Conservation (phyloP, 1,140 invertebrate species). For the Brachionus paranguensis region DNA sequence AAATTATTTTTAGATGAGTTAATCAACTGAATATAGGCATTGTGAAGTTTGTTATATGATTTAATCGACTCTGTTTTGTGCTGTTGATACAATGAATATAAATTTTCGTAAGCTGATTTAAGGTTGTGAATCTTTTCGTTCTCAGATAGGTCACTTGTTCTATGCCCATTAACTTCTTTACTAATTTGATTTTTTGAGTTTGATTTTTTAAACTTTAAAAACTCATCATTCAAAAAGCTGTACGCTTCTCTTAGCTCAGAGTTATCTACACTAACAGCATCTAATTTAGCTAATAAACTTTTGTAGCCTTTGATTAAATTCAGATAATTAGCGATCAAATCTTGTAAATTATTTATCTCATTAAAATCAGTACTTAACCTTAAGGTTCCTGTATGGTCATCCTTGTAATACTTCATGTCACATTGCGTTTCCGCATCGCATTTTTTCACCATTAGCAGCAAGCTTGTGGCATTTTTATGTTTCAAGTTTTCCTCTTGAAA, state of each 20-base stretch:
- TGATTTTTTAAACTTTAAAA: slow-evolving; percentile 1
- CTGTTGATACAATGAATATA: neutral
- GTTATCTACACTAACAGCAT: slow-evolving; percentile 34
- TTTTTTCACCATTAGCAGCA: neutral
- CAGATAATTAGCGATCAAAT: slow-evolving; percentile 33
- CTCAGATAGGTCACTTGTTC: neutral
- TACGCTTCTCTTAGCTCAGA: neutral
- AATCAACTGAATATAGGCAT: neutral
- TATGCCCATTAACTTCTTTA: neutral
- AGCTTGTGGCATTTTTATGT: neutral
- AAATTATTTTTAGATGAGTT: neutral
- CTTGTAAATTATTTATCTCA: slow-evolving; percentile 33
- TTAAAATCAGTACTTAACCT: slow-evolving; percentile 35
- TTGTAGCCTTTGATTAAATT: slow-evolving; percentile 36
- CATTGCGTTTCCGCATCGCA: neutral
- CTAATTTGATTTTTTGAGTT: neutral
- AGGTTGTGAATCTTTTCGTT: slow-evolving; percentile 17
- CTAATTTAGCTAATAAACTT: slow-evolving; percentile 33
- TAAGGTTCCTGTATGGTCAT: neutral
- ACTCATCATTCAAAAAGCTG: slow-evolving; percentile 25
- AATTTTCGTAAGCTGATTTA: slow-evolving; percentile 10
- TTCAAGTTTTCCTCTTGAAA: neutral
- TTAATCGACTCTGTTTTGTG: neutral
- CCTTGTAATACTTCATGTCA: neutral
- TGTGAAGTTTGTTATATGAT: neutral